Evolutionary conservation across 2,113 vertebrate genomes (phyloP).

Genomic region (Podarcis cretensis): DNA sequence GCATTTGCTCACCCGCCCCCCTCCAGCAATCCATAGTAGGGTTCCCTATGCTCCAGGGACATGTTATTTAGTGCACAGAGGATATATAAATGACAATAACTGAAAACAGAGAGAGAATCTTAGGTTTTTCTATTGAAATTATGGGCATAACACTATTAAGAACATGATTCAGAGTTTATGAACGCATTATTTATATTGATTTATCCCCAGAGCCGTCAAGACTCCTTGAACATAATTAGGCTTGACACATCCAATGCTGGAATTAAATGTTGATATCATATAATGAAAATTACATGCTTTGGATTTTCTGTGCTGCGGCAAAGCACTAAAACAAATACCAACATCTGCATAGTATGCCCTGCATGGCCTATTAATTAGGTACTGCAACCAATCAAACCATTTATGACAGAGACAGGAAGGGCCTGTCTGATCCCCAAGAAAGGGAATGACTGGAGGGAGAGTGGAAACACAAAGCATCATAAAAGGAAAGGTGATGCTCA

Average conservation of each 20-base stretch:
- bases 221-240: constrained; percentile 71
- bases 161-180: constrained; percentile 54
- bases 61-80: constrained; percentile 1
- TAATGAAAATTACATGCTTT: constrained; percentile 44
- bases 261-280: constrained; percentile 57
- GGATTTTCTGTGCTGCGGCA: constrained; percentile 29
- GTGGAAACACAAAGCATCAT: neutral
- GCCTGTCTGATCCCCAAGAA: neutral
- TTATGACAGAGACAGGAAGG: neutral
- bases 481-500: neutral
- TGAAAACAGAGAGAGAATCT: constrained; percentile 22
- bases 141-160: constrained; percentile 51
- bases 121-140: constrained; percentile 52
- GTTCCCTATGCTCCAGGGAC: neutral
- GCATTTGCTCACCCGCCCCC: neutral
- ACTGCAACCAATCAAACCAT: neutral
- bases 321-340: constrained; percentile 2
- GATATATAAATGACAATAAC: constrained; percentile 14
- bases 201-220: constrained; percentile 69
- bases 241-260: constrained; percentile 58
- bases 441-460: neutral
- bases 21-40: neutral
- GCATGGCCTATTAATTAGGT: neutral
- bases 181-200: constrained; percentile 70
- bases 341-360: neutral